A percentile compares a stretch with the other conserved stretches of the same genome.
phyloP scores from a whole-genome alignment of 2,113 vertebrate genomes.

The Brachyhypopomus gauderio region DNA sequence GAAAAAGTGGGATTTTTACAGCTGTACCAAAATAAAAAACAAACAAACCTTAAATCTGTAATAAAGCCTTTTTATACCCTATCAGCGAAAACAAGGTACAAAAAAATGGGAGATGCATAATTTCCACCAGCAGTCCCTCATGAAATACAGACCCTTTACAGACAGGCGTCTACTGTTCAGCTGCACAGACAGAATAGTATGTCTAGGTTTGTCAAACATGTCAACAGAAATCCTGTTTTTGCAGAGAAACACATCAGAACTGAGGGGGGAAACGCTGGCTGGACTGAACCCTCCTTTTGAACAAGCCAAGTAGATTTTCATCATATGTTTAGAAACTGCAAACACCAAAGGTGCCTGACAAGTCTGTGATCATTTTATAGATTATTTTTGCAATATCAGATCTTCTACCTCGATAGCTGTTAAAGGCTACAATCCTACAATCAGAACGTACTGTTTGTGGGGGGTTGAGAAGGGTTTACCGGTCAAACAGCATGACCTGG shows the following conservation, averaged over 20 bases:
- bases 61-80: conserved; percentile 84
- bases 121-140: conserved; percentile 80
- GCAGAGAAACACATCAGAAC: conserved; percentile 35
- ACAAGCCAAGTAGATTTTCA: conserved; percentile 14
- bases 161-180: conserved; percentile 51
- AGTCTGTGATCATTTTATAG: conserved; percentile 29
- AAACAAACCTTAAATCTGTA: conserved; percentile 78
- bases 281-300: not conserved
- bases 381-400: conserved; percentile 8
- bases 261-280: not conserved
- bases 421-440: conserved; percentile 32
- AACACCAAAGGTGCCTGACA: conserved; percentile 35
- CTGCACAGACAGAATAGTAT: conserved; percentile 43
- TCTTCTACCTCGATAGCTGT: conserved; percentile 11
- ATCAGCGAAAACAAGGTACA: conserved; percentile 72
- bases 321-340: not conserved
- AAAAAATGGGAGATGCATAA: conserved; percentile 85
- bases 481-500: not conserved
- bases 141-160: conserved; percentile 48
- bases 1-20: conserved; percentile 83
- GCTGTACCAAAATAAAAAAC: conserved; percentile 78
- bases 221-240: conserved; percentile 20
- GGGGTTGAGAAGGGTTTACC: not conserved
- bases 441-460: not conserved
- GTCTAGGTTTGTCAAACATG: conserved; percentile 6